A percentile compares a stretch with the other conserved stretches of the same genome.
Conservation (phyloP, 2,888 invertebrate species). For the Cosmopolites sordidus region DNA sequence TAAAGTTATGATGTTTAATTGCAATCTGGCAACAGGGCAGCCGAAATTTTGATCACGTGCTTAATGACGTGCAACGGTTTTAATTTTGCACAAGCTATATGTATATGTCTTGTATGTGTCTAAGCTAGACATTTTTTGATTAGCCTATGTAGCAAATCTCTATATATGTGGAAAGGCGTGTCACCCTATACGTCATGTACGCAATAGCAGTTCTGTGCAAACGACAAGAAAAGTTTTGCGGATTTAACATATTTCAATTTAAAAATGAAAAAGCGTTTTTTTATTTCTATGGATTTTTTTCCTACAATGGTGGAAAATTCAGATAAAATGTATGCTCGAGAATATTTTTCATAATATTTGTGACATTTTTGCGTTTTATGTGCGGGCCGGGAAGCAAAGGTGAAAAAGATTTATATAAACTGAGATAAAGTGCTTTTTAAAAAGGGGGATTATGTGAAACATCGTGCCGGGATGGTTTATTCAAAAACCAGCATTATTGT, state of each 20-base stretch:
- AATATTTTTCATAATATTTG: conserved; percentile 25
- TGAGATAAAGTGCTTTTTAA: conserved; percentile 20
- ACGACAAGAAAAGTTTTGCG: not conserved
- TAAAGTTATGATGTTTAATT: too few relatives aligned
- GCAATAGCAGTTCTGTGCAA: not conserved
- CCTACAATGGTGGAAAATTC: conserved; percentile 22
- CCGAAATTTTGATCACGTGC: too few relatives aligned
- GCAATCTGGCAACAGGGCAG: too few relatives aligned
- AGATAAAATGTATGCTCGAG: conserved; percentile 22
- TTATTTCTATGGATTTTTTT: conserved; percentile 21
- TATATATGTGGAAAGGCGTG: too few relatives aligned
- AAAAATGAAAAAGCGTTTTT: conserved; percentile 26
- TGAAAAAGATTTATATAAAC: conserved; percentile 21
- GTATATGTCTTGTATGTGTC: too few relatives aligned
- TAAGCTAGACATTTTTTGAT: too few relatives aligned
- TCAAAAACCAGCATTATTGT: not conserved
- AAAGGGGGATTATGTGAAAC: conserved; percentile 15
- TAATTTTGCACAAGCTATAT: too few relatives aligned
- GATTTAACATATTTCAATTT: conserved; percentile 26
- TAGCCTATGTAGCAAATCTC: too few relatives aligned
- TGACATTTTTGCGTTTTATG: conserved; percentile 23
- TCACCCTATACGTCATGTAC: too few relatives aligned
- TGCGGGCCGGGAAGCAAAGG: conserved; percentile 10
- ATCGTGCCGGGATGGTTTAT: conserved; percentile 3
- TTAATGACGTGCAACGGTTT: too few relatives aligned